Conservation (phyloP, 2,113 vertebrate genomes). For the Castor canadensis region DNA sequence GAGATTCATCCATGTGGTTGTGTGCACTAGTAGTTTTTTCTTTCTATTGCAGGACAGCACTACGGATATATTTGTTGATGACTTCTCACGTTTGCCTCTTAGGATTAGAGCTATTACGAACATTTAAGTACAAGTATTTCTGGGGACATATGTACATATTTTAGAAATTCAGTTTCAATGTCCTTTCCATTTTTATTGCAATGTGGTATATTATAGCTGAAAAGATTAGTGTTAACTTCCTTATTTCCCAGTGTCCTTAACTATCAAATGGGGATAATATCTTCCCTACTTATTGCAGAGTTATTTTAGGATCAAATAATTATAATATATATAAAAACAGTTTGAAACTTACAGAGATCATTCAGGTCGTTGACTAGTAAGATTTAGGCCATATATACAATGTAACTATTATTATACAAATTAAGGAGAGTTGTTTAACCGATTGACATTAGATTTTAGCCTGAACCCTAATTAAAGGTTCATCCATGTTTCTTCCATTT, state of each 20-base stretch:
- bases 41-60: not conserved
- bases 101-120: not conserved
- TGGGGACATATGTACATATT: not conserved
- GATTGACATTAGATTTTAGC: conserved; percentile 39
- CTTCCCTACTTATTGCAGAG: not conserved
- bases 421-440: conserved; percentile 12
- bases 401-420: conserved; percentile 41
- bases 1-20: not conserved
- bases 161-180: conserved; percentile 6
- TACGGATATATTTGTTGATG: conserved; percentile 32
- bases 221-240: not conserved
- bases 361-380: not conserved
- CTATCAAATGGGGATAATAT: conserved; percentile 15
- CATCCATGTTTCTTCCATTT: conserved; percentile 55
- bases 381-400: not conserved
- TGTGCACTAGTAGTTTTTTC: not conserved
- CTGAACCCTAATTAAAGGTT: conserved; percentile 16
- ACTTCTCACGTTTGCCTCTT: conserved; percentile 9
- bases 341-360: conserved; percentile 5
- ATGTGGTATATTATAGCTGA: not conserved
- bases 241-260: conserved; percentile 27
- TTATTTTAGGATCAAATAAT: conserved; percentile 37
- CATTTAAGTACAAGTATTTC: not conserved
- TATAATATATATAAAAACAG: conserved; percentile 32
- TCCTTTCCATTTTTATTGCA: not conserved